phyloP scores from a whole-genome alignment of 2,113 vertebrate species.

The Coptodon bakossiorum region DNA sequence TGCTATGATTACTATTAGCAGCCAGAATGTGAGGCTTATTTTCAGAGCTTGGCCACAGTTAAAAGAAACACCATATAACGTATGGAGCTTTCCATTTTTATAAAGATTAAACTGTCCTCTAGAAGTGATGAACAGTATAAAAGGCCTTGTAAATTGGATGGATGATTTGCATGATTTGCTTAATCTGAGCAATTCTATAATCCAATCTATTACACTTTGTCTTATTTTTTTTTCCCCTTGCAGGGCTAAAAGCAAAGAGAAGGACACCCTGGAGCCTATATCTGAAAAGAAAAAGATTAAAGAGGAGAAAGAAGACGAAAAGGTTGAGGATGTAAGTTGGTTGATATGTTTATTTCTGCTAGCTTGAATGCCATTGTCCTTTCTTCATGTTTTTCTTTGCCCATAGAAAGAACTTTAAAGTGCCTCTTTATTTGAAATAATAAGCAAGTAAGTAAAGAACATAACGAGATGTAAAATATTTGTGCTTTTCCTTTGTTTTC shows the following conservation, averaged over 20 bases:
- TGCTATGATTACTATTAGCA: background rate
- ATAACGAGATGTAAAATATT: fast-evolving
- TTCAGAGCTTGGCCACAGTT: background rate
- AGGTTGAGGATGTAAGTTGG: conserved; percentile 84
- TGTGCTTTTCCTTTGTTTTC: background rate
- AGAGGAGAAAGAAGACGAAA: conserved; percentile 96
- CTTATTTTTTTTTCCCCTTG: background rate
- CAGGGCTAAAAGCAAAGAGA: conserved; percentile 88
- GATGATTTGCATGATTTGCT: background rate
- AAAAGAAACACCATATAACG: background rate
- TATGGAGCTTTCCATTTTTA: background rate
- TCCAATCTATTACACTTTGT: background rate
- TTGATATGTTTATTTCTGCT: background rate
- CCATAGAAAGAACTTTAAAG: background rate
- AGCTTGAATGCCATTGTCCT: background rate
- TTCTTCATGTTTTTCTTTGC: background rate
- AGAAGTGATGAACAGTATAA: fast-evolving
- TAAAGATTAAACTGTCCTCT: background rate
- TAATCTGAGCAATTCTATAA: background rate
- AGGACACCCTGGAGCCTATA: conserved; percentile 77
- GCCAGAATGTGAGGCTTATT: background rate
- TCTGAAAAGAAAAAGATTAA: conserved; percentile 95
- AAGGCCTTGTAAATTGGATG: background rate
- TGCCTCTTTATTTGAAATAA: background rate
- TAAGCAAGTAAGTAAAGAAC: background rate